phyloP scores from a whole-genome alignment of 2,113 vertebrate genomes.

The Hemibagrus wyckioides region DNA sequence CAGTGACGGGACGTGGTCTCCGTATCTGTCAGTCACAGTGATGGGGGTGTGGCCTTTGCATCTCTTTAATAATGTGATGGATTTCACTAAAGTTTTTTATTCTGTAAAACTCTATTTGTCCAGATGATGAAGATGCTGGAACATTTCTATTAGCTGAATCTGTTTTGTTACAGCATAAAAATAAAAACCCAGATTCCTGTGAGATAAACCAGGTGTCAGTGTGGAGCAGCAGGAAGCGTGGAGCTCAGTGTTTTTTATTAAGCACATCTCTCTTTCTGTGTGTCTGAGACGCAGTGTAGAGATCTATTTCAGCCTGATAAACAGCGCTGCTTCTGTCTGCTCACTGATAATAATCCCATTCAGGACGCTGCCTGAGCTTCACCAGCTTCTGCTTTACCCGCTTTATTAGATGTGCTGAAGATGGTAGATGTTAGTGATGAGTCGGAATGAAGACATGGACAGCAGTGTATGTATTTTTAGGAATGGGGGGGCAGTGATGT shows the following conservation, averaged over 20 bases:
- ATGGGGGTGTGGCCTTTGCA: neutral
- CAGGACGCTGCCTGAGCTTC: slow-evolving; percentile 45
- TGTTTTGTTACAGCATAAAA: neutral
- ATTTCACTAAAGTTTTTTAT: neutral
- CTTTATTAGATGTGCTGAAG: slow-evolving; percentile 41
- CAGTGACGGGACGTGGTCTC: too few species aligned
- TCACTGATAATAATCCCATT: slow-evolving; percentile 45
- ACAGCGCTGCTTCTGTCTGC: slow-evolving; percentile 36
- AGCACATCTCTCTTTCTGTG: slow-evolving; percentile 12
- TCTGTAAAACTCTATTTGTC: neutral
- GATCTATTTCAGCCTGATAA: slow-evolving; percentile 36
- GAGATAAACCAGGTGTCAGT: neutral
- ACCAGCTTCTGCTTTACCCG: neutral
- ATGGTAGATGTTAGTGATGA: slow-evolving; percentile 6
- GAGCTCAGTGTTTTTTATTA: slow-evolving; percentile 6
- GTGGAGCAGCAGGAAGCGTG: neutral
- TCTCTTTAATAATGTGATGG: neutral
- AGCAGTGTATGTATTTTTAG: neutral
- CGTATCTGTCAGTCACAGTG: too few species aligned
- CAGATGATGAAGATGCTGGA: neutral
- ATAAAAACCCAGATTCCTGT: neutral
- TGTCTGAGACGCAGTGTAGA: slow-evolving; percentile 37
- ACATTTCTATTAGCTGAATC: neutral
- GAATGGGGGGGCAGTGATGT: too few species aligned
- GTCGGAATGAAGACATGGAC: neutral